Percentiles rank a stretch among this genome's conserved stretches.
Evolutionary conservation across 2,888 invertebrate genomes (phyloP).

Genomic region (Archaeoteleia sp.): DNA sequence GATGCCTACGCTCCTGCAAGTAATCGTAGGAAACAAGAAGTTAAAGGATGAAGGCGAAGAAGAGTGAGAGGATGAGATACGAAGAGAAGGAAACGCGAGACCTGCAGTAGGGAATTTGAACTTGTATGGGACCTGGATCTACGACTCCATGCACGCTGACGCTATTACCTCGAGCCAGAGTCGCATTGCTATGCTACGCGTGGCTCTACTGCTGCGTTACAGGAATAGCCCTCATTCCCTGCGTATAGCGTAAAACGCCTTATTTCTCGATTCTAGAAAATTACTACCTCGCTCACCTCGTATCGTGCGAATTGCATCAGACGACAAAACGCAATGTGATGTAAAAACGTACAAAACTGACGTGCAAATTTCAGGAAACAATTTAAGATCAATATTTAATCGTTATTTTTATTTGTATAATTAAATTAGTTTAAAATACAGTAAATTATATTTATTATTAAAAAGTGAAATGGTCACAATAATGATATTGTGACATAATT

Average conservation of each 20-base stretch:
- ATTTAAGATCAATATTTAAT: too few relatives aligned
- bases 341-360: too few relatives aligned
- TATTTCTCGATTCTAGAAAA: slow-evolving; percentile 35
- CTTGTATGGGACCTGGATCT: slow-evolving; percentile 26
- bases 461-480: too few relatives aligned
- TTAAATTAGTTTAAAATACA: too few relatives aligned
- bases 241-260: slow-evolving; percentile 11
- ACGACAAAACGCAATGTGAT: neutral
- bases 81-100: slow-evolving; percentile 15
- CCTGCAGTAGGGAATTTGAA: slow-evolving; percentile 18
- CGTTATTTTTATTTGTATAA: too few relatives aligned
- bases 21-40: slow-evolving; percentile 11
- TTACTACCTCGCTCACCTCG: slow-evolving; percentile 5
- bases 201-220: slow-evolving; percentile 32
- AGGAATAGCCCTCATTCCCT: slow-evolving; percentile 33
- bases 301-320: neutral
- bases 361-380: too few relatives aligned
- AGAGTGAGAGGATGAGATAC: slow-evolving; percentile 20
- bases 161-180: slow-evolving; percentile 34
- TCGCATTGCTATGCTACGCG: slow-evolving; percentile 60
- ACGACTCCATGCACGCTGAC: slow-evolving; percentile 26
- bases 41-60: slow-evolving; percentile 12
- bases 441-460: too few relatives aligned
- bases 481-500: too few relatives aligned
- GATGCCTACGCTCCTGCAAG: too few relatives aligned